These are phyloP conservation scores for Lochmaea capreae DNA, from an alignment of 2,888 invertebrate genomes.

Conservation along the genomic window DNA sequence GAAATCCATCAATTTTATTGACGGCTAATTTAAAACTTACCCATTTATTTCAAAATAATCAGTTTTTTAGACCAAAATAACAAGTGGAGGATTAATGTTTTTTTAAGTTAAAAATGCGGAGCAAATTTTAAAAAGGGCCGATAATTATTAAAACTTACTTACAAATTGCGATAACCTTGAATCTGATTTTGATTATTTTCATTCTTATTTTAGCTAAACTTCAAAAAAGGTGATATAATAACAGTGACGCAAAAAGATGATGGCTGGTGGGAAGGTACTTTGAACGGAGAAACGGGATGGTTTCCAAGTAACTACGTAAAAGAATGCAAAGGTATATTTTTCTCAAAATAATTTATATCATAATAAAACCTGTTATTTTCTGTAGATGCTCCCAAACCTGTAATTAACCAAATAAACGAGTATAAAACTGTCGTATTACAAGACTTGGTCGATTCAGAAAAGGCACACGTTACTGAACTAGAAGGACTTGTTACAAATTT, in stretches of 20 bases:
- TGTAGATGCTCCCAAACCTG: constrained; percentile 69
- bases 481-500: constrained; percentile 87
- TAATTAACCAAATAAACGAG: constrained; percentile 77
- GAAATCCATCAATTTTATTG: no score
- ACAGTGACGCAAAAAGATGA: constrained; percentile 97
- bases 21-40: no score
- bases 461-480: constrained; percentile 89
- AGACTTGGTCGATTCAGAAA: constrained; percentile 93
- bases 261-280: constrained; percentile 99
- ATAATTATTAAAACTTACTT: no score
- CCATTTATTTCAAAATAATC: no score
- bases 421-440: constrained; percentile 88
- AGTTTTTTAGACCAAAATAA: no score
- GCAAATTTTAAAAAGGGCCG: no score
- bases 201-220: constrained; percentile 77
- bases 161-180: no score
- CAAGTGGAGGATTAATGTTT: no score
- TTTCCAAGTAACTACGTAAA: constrained; percentile 98
- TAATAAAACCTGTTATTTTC: background rate
- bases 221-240: constrained; percentile 95
- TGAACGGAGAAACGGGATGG: constrained; percentile 96
- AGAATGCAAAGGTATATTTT: constrained; percentile 78
- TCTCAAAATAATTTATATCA: background rate
- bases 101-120: no score
- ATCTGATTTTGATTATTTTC: background rate